These are phyloP conservation scores for Rafetus swinhoei DNA, from an alignment of 2,113 vertebrate species.

Conservation along the genomic window DNA sequence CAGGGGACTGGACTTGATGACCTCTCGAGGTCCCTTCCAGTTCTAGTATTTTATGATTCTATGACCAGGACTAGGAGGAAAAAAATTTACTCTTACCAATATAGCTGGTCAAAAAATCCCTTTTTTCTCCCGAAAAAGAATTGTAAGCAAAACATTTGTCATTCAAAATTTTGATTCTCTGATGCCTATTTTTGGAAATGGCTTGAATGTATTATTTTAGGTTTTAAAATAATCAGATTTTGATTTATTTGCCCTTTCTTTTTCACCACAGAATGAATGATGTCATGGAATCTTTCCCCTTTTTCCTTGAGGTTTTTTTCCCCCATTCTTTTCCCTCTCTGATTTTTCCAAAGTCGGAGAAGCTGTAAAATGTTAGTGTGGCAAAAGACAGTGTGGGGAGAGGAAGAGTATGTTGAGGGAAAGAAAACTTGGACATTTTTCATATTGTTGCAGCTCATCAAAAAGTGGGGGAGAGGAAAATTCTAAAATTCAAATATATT, in stretches of 20 bases:
- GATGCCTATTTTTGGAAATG: neutral
- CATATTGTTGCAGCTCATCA: neutral
- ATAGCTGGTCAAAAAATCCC: neutral
- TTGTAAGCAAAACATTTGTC: neutral
- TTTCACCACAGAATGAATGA: neutral
- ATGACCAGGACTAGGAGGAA: neutral
- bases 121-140: neutral
- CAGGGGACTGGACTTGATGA: too few relatives aligned
- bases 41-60: too few relatives aligned
- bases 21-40: too few relatives aligned
- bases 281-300: neutral
- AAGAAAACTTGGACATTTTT: neutral
- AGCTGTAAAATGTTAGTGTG: neutral
- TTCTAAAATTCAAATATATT: neutral
- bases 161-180: neutral
- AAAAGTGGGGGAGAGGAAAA: neutral
- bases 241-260: neutral
- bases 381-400: neutral
- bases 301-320: neutral
- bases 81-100: neutral
- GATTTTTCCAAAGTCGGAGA: neutral
- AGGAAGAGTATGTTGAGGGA: neutral
- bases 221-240: neutral
- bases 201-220: neutral
- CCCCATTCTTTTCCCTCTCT: neutral